These are phyloP conservation scores for Drosophila tanythrix DNA, from an alignment of 2,888 invertebrate genomes.

Conservation along the genomic window DNA sequence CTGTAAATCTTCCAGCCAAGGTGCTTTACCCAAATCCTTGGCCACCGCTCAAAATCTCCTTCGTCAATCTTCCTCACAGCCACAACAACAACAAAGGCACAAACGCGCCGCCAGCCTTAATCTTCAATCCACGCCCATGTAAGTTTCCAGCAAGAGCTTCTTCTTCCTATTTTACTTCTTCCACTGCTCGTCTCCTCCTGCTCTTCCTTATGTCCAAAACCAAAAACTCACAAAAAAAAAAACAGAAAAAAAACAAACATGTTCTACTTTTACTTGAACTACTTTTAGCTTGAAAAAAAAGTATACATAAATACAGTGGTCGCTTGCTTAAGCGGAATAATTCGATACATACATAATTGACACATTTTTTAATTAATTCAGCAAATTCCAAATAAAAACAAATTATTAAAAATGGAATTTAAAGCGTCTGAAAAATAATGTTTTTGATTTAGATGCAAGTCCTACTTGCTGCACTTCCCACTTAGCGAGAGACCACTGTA, in stretches of 20 bases:
- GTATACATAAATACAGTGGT: conserved; percentile 21
- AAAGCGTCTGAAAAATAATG: background rate
- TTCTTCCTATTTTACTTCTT: background rate
- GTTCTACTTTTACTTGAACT: conserved; percentile 57
- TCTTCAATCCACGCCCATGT: conserved; percentile 66
- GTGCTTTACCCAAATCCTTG: conserved; percentile 67
- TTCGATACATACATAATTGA: background rate
- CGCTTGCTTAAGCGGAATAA: background rate
- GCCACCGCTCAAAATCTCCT: conserved; percentile 68
- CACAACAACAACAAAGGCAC: conserved; percentile 56
- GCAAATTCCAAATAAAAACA: background rate
- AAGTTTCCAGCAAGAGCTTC: conserved; percentile 43
- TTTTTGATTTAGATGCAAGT: background rate
- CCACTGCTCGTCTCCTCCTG: conserved; percentile 10
- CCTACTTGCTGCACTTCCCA: background rate
- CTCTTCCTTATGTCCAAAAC: conserved; percentile 11
- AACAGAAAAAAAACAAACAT: conserved; percentile 17
- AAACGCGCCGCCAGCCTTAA: conserved; percentile 70
- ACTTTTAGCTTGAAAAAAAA: conserved; percentile 34
- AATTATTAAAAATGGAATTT: background rate
- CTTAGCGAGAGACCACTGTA: conserved; percentile 3
- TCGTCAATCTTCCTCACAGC: conserved; percentile 49
- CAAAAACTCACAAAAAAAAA: background rate
- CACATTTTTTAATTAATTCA: background rate
- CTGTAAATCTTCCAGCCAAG: conserved; percentile 71